These are phyloP conservation scores for Diarsia brunnea DNA, from an alignment of 2,888 invertebrate genomes.

Conservation along the genomic window DNA sequence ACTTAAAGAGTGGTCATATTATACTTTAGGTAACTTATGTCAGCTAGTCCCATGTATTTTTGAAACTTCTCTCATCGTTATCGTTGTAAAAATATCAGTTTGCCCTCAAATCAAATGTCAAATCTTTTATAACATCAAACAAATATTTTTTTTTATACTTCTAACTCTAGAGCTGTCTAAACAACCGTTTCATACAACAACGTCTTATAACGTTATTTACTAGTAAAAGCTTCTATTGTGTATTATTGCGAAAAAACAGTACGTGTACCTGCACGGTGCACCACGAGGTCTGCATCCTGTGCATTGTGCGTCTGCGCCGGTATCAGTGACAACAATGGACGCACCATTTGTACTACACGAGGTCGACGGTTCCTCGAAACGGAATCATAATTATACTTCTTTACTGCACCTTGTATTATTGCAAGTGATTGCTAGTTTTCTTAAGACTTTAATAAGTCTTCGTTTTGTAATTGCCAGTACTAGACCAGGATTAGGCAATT, in stretches of 20 bases:
- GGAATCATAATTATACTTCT: constrained; percentile 26
- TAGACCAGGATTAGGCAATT: neutral
- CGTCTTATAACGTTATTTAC: constrained; percentile 6
- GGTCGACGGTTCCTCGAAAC: constrained; percentile 48
- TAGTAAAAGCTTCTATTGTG: constrained; percentile 52
- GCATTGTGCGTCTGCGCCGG: constrained; percentile 69
- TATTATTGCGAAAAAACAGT: constrained; percentile 72
- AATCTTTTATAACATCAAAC: neutral
- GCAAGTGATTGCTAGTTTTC: neutral
- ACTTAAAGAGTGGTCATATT: neutral
- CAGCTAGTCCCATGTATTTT: neutral
- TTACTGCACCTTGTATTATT: neutral
- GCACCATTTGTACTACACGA: constrained; percentile 60
- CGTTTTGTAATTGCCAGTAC: neutral
- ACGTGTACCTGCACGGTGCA: constrained; percentile 70
- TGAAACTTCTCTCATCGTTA: neutral
- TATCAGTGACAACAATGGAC: constrained; percentile 67
- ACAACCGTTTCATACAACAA: neutral
- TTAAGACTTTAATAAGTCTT: too few relatives aligned
- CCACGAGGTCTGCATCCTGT: constrained; percentile 77
- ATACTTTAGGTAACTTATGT: neutral
- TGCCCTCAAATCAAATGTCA: neutral
- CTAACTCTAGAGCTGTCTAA: neutral
- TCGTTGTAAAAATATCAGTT: neutral
- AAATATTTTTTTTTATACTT: neutral